These are phyloP conservation scores for Thamnaconus septentrionalis DNA, from an alignment of 2,113 vertebrate genomes.

Conservation along the genomic window DNA sequence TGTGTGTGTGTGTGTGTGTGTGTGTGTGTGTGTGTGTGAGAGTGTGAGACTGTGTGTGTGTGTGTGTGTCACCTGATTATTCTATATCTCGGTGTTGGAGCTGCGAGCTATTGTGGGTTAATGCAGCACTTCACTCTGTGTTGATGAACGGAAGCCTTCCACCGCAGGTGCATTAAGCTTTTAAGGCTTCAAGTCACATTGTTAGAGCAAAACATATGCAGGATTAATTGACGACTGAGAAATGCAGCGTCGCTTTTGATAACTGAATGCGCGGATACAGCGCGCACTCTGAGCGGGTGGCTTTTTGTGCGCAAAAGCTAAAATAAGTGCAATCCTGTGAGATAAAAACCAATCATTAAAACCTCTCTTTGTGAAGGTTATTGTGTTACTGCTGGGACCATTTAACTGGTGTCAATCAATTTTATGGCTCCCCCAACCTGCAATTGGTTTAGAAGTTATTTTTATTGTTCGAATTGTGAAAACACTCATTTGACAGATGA, in stretches of 20 bases:
- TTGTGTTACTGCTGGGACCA: no score
- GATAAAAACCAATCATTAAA: no score
- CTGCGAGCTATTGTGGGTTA: slow-evolving; percentile 16
- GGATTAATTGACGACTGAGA: background rate
- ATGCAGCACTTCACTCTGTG: slow-evolving; percentile 28
- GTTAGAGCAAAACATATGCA: slow-evolving; percentile 7
- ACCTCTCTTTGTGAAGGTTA: no score
- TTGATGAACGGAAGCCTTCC: slow-evolving; percentile 24
- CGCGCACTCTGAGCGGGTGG: no score
- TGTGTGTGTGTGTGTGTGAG: background rate
- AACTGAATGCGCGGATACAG: background rate
- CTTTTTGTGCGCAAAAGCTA: no score
- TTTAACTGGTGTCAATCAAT: no score
- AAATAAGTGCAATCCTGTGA: no score
- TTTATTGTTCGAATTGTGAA: no score
- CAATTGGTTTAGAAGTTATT: no score
- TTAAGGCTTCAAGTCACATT: slow-evolving; percentile 21
- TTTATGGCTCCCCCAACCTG: no score
- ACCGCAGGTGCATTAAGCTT: slow-evolving; percentile 10
- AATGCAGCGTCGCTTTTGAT: background rate
- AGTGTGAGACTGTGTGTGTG: no score
- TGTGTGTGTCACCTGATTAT: slow-evolving; percentile 17
- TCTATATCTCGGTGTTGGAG: slow-evolving; percentile 12
- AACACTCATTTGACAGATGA: no score
- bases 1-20: background rate